Evolutionary conservation across 1,140 invertebrate genomes (phyloP).

Genomic region (Paraescarpia echinospica): DNA sequence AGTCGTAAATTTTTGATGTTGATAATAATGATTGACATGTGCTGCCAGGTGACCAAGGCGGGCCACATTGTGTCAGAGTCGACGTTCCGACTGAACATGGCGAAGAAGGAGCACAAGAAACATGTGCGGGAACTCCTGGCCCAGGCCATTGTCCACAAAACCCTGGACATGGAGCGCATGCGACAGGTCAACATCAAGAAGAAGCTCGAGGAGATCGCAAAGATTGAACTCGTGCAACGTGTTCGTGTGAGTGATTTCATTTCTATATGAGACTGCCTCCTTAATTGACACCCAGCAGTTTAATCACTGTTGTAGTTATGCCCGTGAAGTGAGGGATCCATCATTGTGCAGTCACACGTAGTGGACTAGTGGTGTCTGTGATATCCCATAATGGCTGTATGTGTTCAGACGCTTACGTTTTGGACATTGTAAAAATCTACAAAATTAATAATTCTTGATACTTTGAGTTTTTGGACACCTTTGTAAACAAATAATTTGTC

Average conservation of each 20-base stretch:
- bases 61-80: conserved; percentile 53
- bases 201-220: conserved; percentile 55
- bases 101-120: conserved; percentile 52
- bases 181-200: conserved; percentile 52
- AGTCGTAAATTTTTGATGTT: too few relatives aligned
- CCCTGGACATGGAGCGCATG: conserved; percentile 52
- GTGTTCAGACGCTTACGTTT: too few relatives aligned
- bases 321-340: too few relatives aligned
- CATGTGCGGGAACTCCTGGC: conserved; percentile 55
- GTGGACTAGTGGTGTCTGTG: too few relatives aligned
- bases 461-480: too few relatives aligned
- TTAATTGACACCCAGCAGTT: not conserved
- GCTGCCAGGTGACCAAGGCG: conserved; percentile 44
- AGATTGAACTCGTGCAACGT: conserved; percentile 53
- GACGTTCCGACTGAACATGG: conserved; percentile 54
- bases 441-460: too few relatives aligned
- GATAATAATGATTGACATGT: not conserved
- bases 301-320: too few relatives aligned
- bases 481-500: too few relatives aligned
- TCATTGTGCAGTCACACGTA: too few relatives aligned
- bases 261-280: not conserved
- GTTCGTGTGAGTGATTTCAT: conserved; percentile 44
- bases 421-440: too few relatives aligned
- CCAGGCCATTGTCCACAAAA: conserved; percentile 57
- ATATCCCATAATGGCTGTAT: too few relatives aligned